A percentile compares a stretch with the other conserved stretches of the same genome.
Evolutionary conservation across 1,140 invertebrate genomes (phyloP).

Genomic region (Solen grandis): DNA sequence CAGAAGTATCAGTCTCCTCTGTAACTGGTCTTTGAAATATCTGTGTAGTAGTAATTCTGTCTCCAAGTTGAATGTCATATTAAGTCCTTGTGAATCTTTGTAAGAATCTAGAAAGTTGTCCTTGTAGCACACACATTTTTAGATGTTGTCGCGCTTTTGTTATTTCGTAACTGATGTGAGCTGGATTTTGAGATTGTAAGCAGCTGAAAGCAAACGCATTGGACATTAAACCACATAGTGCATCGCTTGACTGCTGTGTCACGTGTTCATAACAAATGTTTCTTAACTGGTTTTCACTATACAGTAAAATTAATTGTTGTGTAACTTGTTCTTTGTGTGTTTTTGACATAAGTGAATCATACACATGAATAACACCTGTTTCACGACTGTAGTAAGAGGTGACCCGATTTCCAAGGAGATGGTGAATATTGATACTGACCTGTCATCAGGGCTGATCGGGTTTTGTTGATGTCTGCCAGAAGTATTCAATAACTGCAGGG

Average conservation of each 20-base stretch:
- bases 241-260: background rate
- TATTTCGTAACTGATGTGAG: background rate
- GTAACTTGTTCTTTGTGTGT: constrained; percentile 13
- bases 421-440: constrained; percentile 24
- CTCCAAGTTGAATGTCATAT: background rate
- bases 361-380: constrained; percentile 20
- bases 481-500: background rate
- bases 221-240: background rate
- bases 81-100: background rate
- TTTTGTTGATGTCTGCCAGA: background rate
- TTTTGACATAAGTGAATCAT: constrained; percentile 28
- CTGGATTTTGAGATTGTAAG: background rate
- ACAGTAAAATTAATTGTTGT: constrained; percentile 6
- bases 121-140: background rate
- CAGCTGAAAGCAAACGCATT: background rate
- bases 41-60: background rate
- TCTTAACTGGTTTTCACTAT: constrained; percentile 3
- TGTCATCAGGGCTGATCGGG: background rate
- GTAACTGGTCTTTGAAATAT: background rate
- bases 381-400: constrained; percentile 24
- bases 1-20: background rate
- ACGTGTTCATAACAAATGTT: background rate
- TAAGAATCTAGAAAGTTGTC: background rate
- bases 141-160: background rate
- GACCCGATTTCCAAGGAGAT: constrained; percentile 11